Conservation (phyloP, 2,888 invertebrate genomes). For the Caenorhabditis doughertyi region DNA sequence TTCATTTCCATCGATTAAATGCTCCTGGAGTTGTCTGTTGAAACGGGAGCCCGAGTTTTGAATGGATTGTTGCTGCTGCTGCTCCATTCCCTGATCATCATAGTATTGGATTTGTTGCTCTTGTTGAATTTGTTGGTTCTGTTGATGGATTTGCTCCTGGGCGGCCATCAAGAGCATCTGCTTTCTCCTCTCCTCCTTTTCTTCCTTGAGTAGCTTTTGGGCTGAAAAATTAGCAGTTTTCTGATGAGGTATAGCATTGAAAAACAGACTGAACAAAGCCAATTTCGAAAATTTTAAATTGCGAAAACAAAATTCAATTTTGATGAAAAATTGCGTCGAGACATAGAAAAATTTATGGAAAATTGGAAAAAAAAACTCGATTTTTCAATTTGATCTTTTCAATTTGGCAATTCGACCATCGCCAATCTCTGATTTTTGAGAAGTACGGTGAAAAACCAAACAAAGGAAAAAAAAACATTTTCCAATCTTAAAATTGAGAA, state of each 20-base stretch:
- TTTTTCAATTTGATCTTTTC: too few relatives aligned
- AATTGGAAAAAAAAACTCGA: too few relatives aligned
- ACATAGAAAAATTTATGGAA: too few relatives aligned
- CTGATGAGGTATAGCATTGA: background rate
- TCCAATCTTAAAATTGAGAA: too few relatives aligned
- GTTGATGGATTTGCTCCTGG: background rate
- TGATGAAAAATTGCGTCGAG: too few relatives aligned
- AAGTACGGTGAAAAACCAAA: too few relatives aligned
- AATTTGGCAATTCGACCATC: too few relatives aligned
- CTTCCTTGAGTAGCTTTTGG: background rate
- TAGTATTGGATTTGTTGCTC: background rate
- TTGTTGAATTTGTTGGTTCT: background rate
- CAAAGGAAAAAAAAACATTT: too few relatives aligned
- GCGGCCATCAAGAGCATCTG: background rate
- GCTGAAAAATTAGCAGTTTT: background rate
- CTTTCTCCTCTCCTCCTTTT: background rate
- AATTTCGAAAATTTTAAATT: too few relatives aligned
- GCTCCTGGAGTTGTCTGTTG: slow-evolving; percentile 47
- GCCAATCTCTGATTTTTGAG: too few relatives aligned
- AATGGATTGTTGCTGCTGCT: background rate
- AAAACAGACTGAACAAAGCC: too few relatives aligned
- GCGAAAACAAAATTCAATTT: too few relatives aligned
- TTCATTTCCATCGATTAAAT: slow-evolving; percentile 34
- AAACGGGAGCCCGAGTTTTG: background rate
- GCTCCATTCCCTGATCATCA: background rate